These are phyloP conservation scores for Cotesia congregata DNA, from an alignment of 2,888 invertebrate genomes.

Conservation along the genomic window DNA sequence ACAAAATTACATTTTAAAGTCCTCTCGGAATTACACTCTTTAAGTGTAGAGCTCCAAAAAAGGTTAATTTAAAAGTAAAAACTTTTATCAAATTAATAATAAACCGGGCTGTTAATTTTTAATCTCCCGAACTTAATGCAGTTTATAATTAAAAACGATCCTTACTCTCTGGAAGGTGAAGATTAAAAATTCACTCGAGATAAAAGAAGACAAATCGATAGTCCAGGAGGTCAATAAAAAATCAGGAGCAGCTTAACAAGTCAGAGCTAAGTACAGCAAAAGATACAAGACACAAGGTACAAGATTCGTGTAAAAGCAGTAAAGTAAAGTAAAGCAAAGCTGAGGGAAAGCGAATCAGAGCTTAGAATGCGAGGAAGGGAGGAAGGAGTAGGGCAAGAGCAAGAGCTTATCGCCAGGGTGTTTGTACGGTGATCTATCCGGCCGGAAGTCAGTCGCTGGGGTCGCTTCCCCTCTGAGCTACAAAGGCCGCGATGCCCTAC, in stretches of 20 bases:
- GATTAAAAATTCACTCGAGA: background rate
- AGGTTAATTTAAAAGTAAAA: too few species aligned
- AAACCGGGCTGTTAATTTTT: too few species aligned
- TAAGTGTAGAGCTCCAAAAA: too few species aligned
- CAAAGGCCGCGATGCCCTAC: conserved; percentile 53
- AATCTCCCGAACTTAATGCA: too few species aligned
- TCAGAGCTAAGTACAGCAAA: background rate
- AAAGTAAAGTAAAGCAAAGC: conserved; percentile 1
- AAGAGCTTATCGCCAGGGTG: conserved; percentile 58
- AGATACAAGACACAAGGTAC: background rate
- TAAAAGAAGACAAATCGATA: background rate
- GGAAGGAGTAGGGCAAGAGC: conserved; percentile 39
- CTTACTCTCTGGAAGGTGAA: background rate
- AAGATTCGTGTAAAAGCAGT: background rate
- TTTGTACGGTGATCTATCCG: conserved; percentile 63
- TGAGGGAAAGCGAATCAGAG: conserved; percentile 13
- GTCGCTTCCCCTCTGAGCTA: conserved; percentile 32
- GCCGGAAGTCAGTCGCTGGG: conserved; percentile 55
- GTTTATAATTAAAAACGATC: too few species aligned
- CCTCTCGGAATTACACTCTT: too few species aligned
- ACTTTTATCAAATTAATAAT: too few species aligned
- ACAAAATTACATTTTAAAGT: too few species aligned
- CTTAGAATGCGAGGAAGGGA: background rate
- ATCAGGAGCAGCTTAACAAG: background rate
- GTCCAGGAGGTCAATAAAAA: conserved; percentile 4